Conservation (phyloP, 1,140 invertebrate genomes). For the Spodoptera litura region DNA sequence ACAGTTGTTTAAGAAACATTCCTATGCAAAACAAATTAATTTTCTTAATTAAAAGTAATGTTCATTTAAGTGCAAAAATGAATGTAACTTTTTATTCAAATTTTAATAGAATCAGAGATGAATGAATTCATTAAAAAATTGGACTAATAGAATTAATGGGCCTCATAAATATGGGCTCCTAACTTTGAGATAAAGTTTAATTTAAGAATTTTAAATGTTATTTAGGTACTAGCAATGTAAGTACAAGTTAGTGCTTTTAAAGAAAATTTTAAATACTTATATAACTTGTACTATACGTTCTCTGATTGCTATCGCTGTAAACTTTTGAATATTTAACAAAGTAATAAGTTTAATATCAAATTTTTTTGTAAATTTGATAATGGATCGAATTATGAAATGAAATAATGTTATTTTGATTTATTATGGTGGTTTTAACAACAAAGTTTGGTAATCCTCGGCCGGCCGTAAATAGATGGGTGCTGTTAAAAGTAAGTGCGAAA, state of each 20-base stretch:
- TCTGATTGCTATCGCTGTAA: constrained; percentile 27
- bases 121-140: constrained; percentile 11
- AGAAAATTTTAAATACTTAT: constrained; percentile 31
- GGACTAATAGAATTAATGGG: not conserved
- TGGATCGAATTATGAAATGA: constrained; percentile 36
- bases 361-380: constrained; percentile 40
- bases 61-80: not conserved
- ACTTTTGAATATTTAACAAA: constrained; percentile 39
- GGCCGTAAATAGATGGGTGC: not conserved
- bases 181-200: not conserved
- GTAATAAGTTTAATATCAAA: constrained; percentile 37
- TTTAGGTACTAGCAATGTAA: not conserved
- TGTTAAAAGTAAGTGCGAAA: no score
- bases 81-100: not conserved
- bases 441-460: constrained; percentile 9
- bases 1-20: no score
- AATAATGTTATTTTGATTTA: constrained; percentile 36
- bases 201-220: constrained; percentile 1
- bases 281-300: not conserved
- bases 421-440: constrained; percentile 18
- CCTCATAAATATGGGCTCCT: not conserved
- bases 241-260: constrained; percentile 4
- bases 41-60: not conserved
- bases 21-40: not conserved
- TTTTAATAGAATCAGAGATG: constrained; percentile 1